Evolutionary conservation across 2,797 vertebrate species (phyloP).

Genomic region (Taenioides sp.): DNA sequence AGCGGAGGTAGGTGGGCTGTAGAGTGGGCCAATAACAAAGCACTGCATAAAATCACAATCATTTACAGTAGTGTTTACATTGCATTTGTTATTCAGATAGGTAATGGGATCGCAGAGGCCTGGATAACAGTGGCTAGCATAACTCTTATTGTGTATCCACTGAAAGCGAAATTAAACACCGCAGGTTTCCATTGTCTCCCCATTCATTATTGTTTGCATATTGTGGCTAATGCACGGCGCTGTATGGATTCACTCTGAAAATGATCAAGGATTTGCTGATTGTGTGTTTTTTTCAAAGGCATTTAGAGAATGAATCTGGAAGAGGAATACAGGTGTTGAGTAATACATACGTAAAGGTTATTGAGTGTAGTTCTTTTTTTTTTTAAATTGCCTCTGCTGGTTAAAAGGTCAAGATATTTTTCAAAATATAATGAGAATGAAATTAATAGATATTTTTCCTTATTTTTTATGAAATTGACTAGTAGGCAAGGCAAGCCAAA

Average conservation of each 20-base stretch:
- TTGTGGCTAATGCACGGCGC: slow-evolving; percentile 31
- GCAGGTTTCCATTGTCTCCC: slow-evolving; percentile 8
- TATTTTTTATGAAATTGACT: not conserved
- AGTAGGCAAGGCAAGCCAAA: not conserved
- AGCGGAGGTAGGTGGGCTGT: slow-evolving; percentile 29
- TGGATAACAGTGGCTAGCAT: not conserved
- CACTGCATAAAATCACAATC: slow-evolving; percentile 20
- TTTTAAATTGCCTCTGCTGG: not conserved
- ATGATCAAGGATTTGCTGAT: slow-evolving; percentile 45
- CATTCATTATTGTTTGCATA: slow-evolving; percentile 19
- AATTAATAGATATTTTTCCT: not conserved
- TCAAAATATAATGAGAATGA: not conserved
- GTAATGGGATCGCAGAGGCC: slow-evolving; percentile 8
- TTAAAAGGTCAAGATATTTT: not conserved
- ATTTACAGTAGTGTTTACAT: slow-evolving; percentile 10
- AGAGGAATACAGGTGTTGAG: not conserved
- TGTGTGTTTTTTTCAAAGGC: not conserved
- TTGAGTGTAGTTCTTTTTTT: not conserved
- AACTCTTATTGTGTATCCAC: slow-evolving; percentile 9
- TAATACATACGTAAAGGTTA: not conserved
- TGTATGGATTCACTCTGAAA: slow-evolving; percentile 44
- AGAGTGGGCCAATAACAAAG: slow-evolving; percentile 12
- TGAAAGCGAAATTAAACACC: slow-evolving; percentile 21
- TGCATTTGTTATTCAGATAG: slow-evolving; percentile 5
- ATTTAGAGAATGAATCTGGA: not conserved